Evolutionary conservation across 2,113 vertebrate genomes (phyloP).

Genomic region (Capricornis sumatraensis): DNA sequence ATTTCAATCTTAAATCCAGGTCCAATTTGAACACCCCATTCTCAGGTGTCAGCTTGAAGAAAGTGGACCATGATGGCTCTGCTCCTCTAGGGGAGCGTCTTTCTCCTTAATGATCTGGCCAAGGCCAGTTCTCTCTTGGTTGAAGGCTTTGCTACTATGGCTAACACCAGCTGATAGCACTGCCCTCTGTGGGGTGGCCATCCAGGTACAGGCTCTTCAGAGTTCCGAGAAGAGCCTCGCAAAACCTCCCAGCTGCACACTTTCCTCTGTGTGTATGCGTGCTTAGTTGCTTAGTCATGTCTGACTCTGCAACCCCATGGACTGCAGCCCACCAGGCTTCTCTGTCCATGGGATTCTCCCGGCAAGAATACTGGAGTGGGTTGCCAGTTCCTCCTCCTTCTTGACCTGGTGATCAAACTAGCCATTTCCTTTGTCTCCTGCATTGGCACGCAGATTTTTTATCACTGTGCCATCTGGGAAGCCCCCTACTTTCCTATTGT

Average conservation of each 20-base stretch:
- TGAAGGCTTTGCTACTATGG: background rate
- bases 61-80: background rate
- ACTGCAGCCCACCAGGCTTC: background rate
- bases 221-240: background rate
- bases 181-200: background rate
- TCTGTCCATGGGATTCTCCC: background rate
- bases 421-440: background rate
- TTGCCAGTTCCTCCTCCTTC: background rate
- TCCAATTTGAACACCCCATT: background rate
- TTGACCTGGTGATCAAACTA: background rate
- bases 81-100: fast-evolving
- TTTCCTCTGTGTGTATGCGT: background rate
- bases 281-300: background rate
- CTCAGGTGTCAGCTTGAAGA: background rate
- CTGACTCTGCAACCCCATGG: background rate
- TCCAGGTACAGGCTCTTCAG: background rate
- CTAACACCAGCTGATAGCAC: background rate
- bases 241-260: background rate
- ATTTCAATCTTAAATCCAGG: background rate
- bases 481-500: background rate
- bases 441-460: background rate
- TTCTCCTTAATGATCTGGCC: background rate
- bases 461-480: background rate
- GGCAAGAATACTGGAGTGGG: background rate
- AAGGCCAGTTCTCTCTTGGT: background rate